Base-by-base conservation (phyloP, 2,888 invertebrate species). In the Sussaba pulchella region DNA sequence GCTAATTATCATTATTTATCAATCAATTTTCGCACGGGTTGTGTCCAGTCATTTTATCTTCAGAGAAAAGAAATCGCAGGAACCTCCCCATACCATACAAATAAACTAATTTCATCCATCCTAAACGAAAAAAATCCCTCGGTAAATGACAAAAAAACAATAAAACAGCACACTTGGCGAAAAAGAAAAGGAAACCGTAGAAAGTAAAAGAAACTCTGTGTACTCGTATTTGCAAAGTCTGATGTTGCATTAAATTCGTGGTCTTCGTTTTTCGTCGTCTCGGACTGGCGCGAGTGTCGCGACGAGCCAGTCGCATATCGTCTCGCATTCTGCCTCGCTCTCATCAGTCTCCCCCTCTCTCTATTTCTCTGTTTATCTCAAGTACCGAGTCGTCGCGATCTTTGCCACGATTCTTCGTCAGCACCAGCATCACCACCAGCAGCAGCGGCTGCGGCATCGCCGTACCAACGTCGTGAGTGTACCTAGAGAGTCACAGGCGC, bases 201-300 rank as follows among this genome's bases (percentile, higher is more conserved):
- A 31, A 6, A 31, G 31, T 6, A 31, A 31, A 31, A 31, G 17
- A 67, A 72, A 50, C 71, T 54, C 47, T 43, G 71, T 72, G 36
- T 67, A 63, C 63, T 69, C n/a, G 50, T 45, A 41, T 41, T 73
- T 63, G 10, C 69, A 67, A 1, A 17, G 36, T 36, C 66, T 75
- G 57, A 47, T 47, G 67, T 66, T 64, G 41, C 75, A 52, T 80
- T 71, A 64, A 75, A 71, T 75, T 36, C 39, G 45, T 24, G 52
- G 59, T 80, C 54, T 50, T 71, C 52, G 75, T 75, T 80, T 75
- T 80, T 81, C 61, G 74, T 61, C 74, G 77, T 81, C 81, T 74
- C 71, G 74, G 78, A 31, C 78, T 81, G 43, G 52, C 78, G 77
- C 81, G 78, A 74, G 59, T 9, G 74, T 79, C 71, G 78, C 73